Percentiles rank a stretch among this genome's conserved stretches.
Conservation (phyloP, 1,140 invertebrate genomes). For the Teleopsis dalmanni region DNA sequence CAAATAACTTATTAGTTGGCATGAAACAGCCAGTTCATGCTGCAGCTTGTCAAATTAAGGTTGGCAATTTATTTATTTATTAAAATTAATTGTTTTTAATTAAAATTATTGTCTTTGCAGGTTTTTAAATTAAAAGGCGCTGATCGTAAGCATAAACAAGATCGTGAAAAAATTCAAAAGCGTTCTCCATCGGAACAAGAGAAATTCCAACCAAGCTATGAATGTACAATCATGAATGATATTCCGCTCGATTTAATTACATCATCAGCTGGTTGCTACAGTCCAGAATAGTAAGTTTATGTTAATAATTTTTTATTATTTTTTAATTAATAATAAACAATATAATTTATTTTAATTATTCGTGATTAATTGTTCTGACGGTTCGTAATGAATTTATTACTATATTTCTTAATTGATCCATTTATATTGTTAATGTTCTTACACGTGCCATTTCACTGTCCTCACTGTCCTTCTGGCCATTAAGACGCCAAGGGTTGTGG, state of each 20-base stretch:
- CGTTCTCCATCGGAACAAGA: constrained; percentile 78
- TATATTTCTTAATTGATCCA: too few relatives aligned
- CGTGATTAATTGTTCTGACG: too few relatives aligned
- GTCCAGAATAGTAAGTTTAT: constrained; percentile 43
- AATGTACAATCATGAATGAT: constrained; percentile 88
- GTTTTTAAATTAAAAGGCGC: constrained; percentile 90
- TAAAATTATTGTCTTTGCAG: constrained; percentile 17
- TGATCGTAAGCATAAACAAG: constrained; percentile 95
- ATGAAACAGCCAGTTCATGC: constrained; percentile 64
- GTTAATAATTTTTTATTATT: too few relatives aligned
- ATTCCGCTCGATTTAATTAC: constrained; percentile 50
- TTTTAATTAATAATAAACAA: too few relatives aligned
- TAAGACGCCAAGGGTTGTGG: too few relatives aligned
- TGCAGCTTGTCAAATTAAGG: constrained; percentile 92
- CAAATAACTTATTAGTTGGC: constrained; percentile 6
- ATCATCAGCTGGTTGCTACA: constrained; percentile 31
- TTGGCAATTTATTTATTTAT: too few relatives aligned
- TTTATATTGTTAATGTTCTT: too few relatives aligned
- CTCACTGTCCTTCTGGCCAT: too few relatives aligned
- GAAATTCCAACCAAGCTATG: constrained; percentile 91
- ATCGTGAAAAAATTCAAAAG: constrained; percentile 89
- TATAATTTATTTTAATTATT: too few relatives aligned
- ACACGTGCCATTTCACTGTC: too few relatives aligned
- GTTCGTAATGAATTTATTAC: too few relatives aligned
- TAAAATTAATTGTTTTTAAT: background rate